Evolutionary conservation across 2,113 vertebrate species (phyloP).

Genomic region (Callorhinus ursinus): DNA sequence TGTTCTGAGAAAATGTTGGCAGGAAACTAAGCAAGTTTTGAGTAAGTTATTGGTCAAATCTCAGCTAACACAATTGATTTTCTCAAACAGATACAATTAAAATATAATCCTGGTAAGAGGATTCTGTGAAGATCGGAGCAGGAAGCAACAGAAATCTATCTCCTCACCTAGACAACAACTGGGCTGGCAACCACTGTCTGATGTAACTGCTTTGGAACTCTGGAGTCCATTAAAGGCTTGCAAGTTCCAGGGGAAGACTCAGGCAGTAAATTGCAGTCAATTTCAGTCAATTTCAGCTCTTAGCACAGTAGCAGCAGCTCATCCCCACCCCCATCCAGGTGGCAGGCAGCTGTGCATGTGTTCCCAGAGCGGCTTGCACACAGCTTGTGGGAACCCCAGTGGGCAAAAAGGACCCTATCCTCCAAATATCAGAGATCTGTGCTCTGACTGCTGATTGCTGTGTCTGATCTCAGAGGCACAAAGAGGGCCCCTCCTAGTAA

Average conservation of each 20-base stretch:
- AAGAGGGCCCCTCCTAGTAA: not conserved
- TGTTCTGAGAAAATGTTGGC: not conserved
- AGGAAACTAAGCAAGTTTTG: not conserved
- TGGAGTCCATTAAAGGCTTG: not conserved
- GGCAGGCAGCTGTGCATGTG: not conserved
- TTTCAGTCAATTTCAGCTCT: not conserved
- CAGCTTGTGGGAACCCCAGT: not conserved
- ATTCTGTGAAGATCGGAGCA: not conserved
- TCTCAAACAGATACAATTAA: slow-evolving; percentile 2
- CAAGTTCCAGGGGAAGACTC: not conserved
- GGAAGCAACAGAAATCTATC: not conserved
- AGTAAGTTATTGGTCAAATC: not conserved
- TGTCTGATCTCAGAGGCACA: not conserved
- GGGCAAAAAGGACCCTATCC: not conserved
- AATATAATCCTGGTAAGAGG: not conserved
- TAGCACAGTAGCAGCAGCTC: not conserved
- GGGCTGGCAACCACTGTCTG: not conserved
- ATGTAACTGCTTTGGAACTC: not conserved
- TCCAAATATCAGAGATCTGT: not conserved
- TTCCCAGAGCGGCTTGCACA: not conserved
- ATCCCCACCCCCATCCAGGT: not conserved
- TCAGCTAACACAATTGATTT: not conserved
- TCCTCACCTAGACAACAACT: not conserved
- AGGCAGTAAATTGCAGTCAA: not conserved
- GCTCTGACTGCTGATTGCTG: not conserved